Conservation (phyloP, 37 sponge, comb jelly and placozoan genomes). For the Bolinopsis microptera region DNA sequence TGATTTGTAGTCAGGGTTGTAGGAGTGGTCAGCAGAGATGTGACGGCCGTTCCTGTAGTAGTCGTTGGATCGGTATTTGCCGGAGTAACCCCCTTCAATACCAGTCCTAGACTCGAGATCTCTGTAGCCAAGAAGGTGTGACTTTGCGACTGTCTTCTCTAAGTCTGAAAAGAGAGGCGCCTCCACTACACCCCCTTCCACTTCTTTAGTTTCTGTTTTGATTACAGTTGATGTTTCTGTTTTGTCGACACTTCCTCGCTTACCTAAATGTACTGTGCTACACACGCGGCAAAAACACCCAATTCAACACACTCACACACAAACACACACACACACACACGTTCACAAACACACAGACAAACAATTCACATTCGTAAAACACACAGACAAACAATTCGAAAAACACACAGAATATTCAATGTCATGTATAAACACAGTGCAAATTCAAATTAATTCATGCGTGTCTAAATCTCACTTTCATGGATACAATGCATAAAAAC, state of each 20-base stretch:
- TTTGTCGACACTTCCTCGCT: not conserved
- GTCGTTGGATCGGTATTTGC: not conserved
- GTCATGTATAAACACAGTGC: no score
- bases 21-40: not conserved
- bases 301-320: not conserved
- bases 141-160: not conserved
- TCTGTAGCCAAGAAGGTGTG: not conserved
- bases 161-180: not conserved
- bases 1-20: not conserved
- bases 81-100: not conserved
- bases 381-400: not conserved
- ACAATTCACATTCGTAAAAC: not conserved
- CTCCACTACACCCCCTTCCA: not conserved
- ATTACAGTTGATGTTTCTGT: not conserved
- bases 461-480: not conserved
- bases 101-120: conserved; percentile 5
- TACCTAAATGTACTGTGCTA: not conserved
- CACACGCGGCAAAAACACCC: not conserved
- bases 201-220: not conserved
- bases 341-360: not conserved
- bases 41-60: not conserved
- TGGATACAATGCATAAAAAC: not conserved
- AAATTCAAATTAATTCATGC: not conserved
- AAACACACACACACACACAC: not conserved
- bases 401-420: not conserved